Evolutionary conservation across 2,888 invertebrate species (phyloP).

Genomic region (Perizoma flavofasciatum): DNA sequence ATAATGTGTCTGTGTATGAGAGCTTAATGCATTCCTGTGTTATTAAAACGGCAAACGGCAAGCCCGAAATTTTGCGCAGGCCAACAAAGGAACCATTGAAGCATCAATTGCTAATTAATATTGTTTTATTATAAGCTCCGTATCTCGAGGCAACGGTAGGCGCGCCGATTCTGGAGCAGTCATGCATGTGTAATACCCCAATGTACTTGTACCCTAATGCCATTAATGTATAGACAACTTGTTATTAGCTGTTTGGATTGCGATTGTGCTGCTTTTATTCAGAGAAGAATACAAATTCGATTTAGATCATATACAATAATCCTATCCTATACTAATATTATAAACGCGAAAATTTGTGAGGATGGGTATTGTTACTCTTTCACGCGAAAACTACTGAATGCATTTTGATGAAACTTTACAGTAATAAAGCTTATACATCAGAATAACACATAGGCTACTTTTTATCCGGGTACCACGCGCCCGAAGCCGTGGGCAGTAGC

Average conservation of each 20-base stretch:
- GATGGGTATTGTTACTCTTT: too few species aligned
- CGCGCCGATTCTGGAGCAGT: slow-evolving; percentile 1
- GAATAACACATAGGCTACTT: too few species aligned
- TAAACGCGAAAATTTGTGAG: too few species aligned
- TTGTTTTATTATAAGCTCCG: slow-evolving; percentile 42
- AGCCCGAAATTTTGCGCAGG: not conserved
- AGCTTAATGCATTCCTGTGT: slow-evolving; percentile 69
- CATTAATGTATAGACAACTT: slow-evolving; percentile 12
- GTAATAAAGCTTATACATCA: too few species aligned
- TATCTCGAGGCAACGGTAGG: slow-evolving; percentile 32
- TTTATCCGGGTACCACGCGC: too few species aligned
- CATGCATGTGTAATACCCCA: slow-evolving; percentile 10
- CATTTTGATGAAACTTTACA: too few species aligned
- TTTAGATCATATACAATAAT: too few species aligned
- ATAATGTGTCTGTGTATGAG: not conserved
- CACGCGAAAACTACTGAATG: too few species aligned
- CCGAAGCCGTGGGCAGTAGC: too few species aligned
- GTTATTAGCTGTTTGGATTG: slow-evolving; percentile 13
- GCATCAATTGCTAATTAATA: slow-evolving; percentile 43
- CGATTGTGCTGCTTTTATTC: slow-evolving; percentile 6
- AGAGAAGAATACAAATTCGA: not conserved
- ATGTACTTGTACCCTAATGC: slow-evolving; percentile 1
- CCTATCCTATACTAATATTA: too few species aligned
- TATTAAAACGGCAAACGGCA: slow-evolving; percentile 57
- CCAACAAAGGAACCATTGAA: slow-evolving; percentile 37